Base-by-base conservation (phyloP, 2,797 vertebrate species). In the Paramormyrops hopkinsi region DNA sequence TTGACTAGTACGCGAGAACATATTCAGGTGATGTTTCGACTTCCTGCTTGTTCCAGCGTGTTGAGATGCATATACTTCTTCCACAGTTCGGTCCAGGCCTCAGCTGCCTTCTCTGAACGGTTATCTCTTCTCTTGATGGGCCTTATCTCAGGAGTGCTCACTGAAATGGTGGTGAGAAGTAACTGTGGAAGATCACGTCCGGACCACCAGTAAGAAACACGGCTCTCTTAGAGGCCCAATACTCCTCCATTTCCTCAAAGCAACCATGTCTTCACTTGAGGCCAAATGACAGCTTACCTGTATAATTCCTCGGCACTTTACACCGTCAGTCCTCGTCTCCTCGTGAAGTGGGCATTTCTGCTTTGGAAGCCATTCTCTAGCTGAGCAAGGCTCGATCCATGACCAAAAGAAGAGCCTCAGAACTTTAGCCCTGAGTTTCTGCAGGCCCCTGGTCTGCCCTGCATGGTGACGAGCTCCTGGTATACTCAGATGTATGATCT, bases 271-370 rank as follows among this genome's bases (percentile, higher is more conserved):
- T 33, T 59, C 89, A 90, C 65, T 92, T n/a, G 33, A 79, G 73
- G 73, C 93, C 86, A 79, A 69, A 62, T 84, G 19, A 29, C 50
- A 65, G 53, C 90, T 91, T 56, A 92, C 93, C 92, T 89, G 90
- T 93, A 92, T 89, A 90, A 88, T 91, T 93, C 94, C 94, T 94
- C 94, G 8, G 85, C 53, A 87, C 51, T 56, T 87, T 86, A 50
- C 91, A 91, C 91, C 91, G 53, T 87, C 51, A 19, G 29, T 87
- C 85, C 50, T 87, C 79, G 1, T 46, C 69, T 84, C 46, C 33
- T 85, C 19, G 25, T 59, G 51, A 41, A 50, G 33, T 56, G 37
- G 51, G n/a, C 79, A 53, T 41, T 44, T 59, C 17, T 86, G 37
- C 3, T 82, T 48, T 82, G 65, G 85, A 87, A 87, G 85, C 85